These are phyloP conservation scores for Mycalesis mineus DNA, from an alignment of 2,888 invertebrate genomes.

Conservation along the genomic window DNA sequence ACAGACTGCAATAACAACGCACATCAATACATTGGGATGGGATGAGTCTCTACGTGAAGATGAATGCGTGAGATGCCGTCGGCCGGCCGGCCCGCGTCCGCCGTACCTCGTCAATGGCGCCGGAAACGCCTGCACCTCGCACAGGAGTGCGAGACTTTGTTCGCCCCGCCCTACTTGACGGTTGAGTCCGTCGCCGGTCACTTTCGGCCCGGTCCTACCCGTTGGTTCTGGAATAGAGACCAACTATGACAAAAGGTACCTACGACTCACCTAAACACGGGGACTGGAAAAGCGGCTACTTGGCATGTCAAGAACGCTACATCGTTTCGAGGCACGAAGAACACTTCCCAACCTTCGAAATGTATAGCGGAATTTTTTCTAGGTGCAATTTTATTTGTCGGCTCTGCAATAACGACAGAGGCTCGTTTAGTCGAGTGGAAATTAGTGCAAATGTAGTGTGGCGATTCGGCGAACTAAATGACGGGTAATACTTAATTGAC, in stretches of 20 bases:
- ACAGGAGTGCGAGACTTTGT: conserved; percentile 81
- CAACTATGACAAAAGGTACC: conserved; percentile 46
- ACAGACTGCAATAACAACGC: conserved; percentile 74
- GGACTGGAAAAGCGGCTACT: conserved; percentile 83
- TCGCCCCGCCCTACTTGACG: conserved; percentile 67
- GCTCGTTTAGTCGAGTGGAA: conserved; percentile 20
- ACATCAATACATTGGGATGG: conserved; percentile 69
- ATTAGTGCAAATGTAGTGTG: neutral
- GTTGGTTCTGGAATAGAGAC: conserved; percentile 81
- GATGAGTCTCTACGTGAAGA: conserved; percentile 66
- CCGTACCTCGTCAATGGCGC: conserved; percentile 87
- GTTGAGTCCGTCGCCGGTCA: conserved; percentile 80
- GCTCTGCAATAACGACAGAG: conserved; percentile 53
- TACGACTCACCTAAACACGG: conserved; percentile 82
- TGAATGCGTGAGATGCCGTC: conserved; percentile 71
- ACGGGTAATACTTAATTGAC: neutral
- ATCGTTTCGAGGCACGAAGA: conserved; percentile 68
- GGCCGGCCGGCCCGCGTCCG: conserved; percentile 50
- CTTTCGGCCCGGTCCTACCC: conserved; percentile 83
- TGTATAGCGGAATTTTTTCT: conserved; percentile 78
- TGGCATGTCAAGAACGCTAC: conserved; percentile 82
- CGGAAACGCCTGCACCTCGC: conserved; percentile 88
- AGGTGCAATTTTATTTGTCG: conserved; percentile 81
- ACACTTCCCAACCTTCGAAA: conserved; percentile 81
- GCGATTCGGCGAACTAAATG: neutral